These are phyloP conservation scores for Sphaerodactylus townsendi DNA, from an alignment of 2,113 vertebrate genomes.

Conservation along the genomic window DNA sequence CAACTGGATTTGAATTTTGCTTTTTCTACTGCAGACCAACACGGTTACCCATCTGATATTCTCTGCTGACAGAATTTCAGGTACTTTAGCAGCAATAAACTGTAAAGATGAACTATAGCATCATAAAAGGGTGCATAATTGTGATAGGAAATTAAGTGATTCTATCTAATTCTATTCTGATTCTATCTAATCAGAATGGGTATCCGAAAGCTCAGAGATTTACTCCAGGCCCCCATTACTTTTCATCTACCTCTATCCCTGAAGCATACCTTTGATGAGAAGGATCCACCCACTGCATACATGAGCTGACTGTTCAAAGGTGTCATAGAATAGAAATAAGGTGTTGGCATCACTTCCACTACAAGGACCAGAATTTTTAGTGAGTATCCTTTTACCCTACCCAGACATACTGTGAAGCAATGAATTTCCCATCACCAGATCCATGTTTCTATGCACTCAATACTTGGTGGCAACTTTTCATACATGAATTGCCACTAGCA, in stretches of 20 bases:
- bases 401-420: not conserved
- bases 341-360: not conserved
- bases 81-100: constrained; percentile 31
- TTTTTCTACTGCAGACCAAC: no score
- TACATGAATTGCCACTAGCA: not conserved
- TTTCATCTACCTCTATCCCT: no score
- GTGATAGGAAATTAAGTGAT: not conserved
- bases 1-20: no score
- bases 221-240: not conserved
- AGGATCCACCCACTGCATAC: no score
- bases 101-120: constrained; percentile 34
- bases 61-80: not conserved
- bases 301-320: no score
- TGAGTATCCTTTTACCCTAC: not conserved
- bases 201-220: not conserved
- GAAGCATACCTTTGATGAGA: no score
- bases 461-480: not conserved
- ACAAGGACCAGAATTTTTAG: not conserved
- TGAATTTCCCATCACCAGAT: not conserved
- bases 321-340: no score
- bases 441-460: not conserved
- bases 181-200: not conserved
- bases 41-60: not conserved
- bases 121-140: constrained; percentile 27
- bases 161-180: no score